Percentiles rank a stretch among this genome's conserved stretches.
Conservation (phyloP, 1,140 invertebrate species). For the Episyrphus balteatus region DNA sequence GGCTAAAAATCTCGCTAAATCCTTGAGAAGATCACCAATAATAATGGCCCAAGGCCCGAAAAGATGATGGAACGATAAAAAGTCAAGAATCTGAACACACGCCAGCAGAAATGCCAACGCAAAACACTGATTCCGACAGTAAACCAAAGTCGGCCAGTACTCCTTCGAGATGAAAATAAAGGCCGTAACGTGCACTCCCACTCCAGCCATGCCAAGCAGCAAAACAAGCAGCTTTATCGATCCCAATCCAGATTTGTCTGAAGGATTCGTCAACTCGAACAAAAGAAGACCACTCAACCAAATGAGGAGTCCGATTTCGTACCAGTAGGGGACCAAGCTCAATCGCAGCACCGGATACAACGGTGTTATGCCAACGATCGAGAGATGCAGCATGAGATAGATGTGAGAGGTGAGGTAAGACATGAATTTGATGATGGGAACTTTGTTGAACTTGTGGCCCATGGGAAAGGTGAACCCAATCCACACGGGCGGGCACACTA, state of each 20-base stretch:
- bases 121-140: constrained; percentile 91
- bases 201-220: constrained; percentile 82
- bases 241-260: constrained; percentile 86
- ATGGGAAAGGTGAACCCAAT: constrained; percentile 89
- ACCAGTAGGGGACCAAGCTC: constrained; percentile 72
- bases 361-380: constrained; percentile 83
- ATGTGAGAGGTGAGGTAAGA: constrained; percentile 97
- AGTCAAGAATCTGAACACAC: constrained; percentile 95
- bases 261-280: constrained; percentile 93
- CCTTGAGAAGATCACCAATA: constrained; percentile 80
- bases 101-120: constrained; percentile 87
- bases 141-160: constrained; percentile 74
- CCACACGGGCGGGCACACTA: constrained; percentile 93
- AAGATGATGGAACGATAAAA: constrained; percentile 94
- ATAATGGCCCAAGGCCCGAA: constrained; percentile 98
- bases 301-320: constrained; percentile 90
- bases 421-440: constrained; percentile 99
- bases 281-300: constrained; percentile 93
- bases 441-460: constrained; percentile 89
- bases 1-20: constrained; percentile 89
- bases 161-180: constrained; percentile 53
- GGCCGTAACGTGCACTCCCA: constrained; percentile 79
- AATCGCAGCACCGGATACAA: constrained; percentile 68
- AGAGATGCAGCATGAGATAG: constrained; percentile 88
- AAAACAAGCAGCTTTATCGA: constrained; percentile 88